Percentiles rank a stretch among this genome's conserved stretches.
Conservation (phyloP, 2,797 vertebrate species). For the Anguilla obscura region DNA sequence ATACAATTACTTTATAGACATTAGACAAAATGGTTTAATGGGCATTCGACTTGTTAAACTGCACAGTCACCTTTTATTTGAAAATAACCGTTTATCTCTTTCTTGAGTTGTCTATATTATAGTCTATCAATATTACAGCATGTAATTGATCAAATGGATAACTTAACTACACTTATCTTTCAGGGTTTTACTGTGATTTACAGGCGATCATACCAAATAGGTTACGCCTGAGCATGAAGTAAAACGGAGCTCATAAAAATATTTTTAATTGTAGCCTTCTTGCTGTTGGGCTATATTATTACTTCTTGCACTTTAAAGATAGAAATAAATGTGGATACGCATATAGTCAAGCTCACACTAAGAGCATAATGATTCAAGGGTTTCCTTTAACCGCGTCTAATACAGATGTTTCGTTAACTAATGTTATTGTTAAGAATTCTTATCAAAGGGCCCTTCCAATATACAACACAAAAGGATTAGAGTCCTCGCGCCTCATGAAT, state of each 20-base stretch:
- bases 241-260: background rate
- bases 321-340: background rate
- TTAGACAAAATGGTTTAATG: background rate
- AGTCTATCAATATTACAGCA: background rate
- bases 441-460: slow-evolving; percentile 59
- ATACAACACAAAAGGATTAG: slow-evolving; percentile 41
- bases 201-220: background rate
- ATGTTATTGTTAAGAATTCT: slow-evolving; percentile 59
- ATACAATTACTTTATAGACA: background rate
- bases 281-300: background rate
- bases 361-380: background rate
- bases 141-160: background rate
- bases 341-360: background rate
- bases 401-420: slow-evolving; percentile 62
- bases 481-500: slow-evolving; percentile 56
- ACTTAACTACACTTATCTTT: background rate
- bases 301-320: background rate
- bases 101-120: background rate
- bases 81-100: background rate
- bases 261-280: background rate
- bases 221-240: background rate
- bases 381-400: background rate
- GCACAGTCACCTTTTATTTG: background rate
- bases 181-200: background rate
- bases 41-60: background rate